Percentiles rank a stretch among this genome's conserved stretches.
phyloP scores from a whole-genome alignment of 2,113 vertebrate species.

The Cottus gobio region DNA sequence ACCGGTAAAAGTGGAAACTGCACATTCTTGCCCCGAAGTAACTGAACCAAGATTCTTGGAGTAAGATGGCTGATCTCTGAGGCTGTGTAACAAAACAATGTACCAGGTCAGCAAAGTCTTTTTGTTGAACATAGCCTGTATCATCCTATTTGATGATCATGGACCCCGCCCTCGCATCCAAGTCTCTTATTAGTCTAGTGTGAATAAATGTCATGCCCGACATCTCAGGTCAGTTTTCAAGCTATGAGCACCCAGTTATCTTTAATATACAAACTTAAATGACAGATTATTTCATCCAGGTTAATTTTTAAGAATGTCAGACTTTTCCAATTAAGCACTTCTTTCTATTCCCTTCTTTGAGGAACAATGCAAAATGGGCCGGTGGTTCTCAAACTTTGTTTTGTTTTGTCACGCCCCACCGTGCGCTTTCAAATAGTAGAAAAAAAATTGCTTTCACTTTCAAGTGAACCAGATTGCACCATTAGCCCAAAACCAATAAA shows the following conservation, averaged over 20 bases:
- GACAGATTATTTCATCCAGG: conserved; percentile 4
- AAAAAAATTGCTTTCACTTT: too few relatives aligned
- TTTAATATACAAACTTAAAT: conserved; percentile 17
- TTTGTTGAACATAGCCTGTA: background rate
- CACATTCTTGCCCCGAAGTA: background rate
- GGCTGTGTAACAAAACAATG: too few relatives aligned
- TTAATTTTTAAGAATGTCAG: too few relatives aligned
- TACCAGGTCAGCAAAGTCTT: background rate
- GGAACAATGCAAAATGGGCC: conserved; percentile 3
- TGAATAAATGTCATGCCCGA: conserved; percentile 28
- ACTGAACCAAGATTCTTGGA: background rate
- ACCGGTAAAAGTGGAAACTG: background rate
- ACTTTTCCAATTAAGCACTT: too few relatives aligned
- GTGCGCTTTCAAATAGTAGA: too few relatives aligned
- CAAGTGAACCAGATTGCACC: too few relatives aligned
- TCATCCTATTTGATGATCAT: background rate
- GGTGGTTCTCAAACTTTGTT: background rate
- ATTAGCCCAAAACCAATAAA: too few relatives aligned
- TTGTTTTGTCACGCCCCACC: too few relatives aligned
- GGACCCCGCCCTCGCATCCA: background rate
- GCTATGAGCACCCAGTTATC: background rate
- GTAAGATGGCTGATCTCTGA: background rate
- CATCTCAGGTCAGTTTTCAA: conserved; percentile 28
- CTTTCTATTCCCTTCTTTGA: background rate
- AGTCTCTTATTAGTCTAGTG: conserved; percentile 1